phyloP scores from a whole-genome alignment of 2,888 invertebrate genomes.

The Pseudeuparius sepicola region DNA sequence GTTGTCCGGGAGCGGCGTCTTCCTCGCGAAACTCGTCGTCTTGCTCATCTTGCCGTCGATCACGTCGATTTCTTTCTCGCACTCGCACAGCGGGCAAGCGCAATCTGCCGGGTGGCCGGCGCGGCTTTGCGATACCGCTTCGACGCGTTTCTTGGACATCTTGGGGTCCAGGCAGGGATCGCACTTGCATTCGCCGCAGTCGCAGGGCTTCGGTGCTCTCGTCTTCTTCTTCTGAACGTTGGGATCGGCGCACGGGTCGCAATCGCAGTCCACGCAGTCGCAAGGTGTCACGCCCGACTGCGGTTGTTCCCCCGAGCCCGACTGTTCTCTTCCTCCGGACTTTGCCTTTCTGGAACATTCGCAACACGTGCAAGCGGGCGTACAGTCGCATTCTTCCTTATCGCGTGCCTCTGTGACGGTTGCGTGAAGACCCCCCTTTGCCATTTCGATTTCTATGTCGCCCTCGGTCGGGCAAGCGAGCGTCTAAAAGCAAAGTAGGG shows the following conservation, averaged over 20 bases:
- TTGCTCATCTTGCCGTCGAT: constrained; percentile 3
- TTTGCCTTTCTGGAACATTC: not conserved
- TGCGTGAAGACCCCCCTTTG: too few relatives aligned
- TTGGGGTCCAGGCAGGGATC: constrained; percentile 1
- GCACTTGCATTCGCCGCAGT: constrained; percentile 19
- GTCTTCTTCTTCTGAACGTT: not conserved
- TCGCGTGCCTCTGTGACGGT: too few relatives aligned
- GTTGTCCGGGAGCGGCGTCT: constrained; percentile 1
- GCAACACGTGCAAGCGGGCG: too few relatives aligned
- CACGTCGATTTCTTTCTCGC: constrained; percentile 15
- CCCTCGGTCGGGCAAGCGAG: too few relatives aligned
- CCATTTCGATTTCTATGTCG: too few relatives aligned
- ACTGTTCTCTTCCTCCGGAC: not conserved
- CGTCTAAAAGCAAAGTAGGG: too few relatives aligned
- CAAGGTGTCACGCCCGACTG: constrained; percentile 4
- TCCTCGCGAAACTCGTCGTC: not conserved
- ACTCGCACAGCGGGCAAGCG: constrained; percentile 18
- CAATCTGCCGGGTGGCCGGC: constrained; percentile 17
- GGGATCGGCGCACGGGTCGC: constrained; percentile 16
- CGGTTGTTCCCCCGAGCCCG: not conserved
- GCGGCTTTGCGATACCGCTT: constrained; percentile 4
- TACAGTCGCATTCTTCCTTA: constrained; percentile 13
- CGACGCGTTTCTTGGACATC: not conserved
- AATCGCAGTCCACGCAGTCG: constrained; percentile 11
- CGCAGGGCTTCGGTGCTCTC: constrained; percentile 16